Base-by-base conservation (phyloP, 2,113 vertebrate species). In the Onychostoma macrolepis region DNA sequence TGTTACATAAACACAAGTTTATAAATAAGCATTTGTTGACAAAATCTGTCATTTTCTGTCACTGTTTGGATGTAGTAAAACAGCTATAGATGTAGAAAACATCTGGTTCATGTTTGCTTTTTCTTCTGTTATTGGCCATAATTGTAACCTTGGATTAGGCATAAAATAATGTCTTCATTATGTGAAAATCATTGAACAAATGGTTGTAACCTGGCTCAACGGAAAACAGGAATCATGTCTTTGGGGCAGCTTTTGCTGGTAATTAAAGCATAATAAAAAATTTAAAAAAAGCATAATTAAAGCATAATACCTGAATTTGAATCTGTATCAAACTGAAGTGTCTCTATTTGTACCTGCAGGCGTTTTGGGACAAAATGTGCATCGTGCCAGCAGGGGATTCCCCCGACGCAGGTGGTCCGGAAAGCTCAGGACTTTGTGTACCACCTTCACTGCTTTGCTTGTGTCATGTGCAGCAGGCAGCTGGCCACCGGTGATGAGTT, bases 361-460 rank as follows among this genome's bases (percentile, higher is more conserved):
- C 97, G 98, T 67, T 99, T 99, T 0, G 98, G 98, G 89, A 99
- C 98, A 50, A 99, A 99, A 96, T 99, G 98, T 93, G 98, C 98
- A 0, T 98, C 98, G 10, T 99, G 98, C 92, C 98, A 99, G 92
- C 98, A 99, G 93, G 98, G 98, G 89, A 99, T 99, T 92, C 98
- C 98, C 84, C 98, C 98, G 0, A 98, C 98, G 4, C 98, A 99
- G 95, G 98, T 99, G 91, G 98, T 99, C 85, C 95, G 98, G 90
- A 99, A 99, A 91, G 98, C 98, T 0, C 98, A 99, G 94, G 98
- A 99, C 94, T 99, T 99, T 21, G 98, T 99, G 89, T 99, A 99
- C 93, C 98, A 99, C 93, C 96, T 99, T 75, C 98, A 98, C 93
- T 99, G 98, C 95, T 99, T 99, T 0, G 96, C 98, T 91, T 99